phyloP scores from a whole-genome alignment of 2,113 vertebrate genomes.

The Apaloderma vittatum region DNA sequence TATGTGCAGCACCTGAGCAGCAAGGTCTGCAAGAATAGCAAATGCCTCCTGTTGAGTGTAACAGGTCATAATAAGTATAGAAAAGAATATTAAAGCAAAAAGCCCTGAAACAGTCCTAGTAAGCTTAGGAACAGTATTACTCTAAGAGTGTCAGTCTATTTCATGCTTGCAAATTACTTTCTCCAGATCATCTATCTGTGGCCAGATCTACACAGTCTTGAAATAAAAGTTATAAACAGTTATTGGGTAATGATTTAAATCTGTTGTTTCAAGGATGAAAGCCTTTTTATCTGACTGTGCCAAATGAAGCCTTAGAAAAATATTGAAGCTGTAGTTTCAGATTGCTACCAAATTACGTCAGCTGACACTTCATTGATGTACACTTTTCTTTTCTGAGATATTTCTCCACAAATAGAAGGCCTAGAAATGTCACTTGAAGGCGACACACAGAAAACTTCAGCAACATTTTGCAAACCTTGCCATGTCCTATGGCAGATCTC shows the following conservation, averaged over 20 bases:
- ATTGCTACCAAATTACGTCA: background rate
- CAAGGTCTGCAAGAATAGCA: background rate
- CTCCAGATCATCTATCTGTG: background rate
- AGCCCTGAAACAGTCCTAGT: background rate
- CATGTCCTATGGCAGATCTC: background rate
- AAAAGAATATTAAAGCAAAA: background rate
- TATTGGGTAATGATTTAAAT: background rate
- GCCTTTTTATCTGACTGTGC: background rate
- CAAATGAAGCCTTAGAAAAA: background rate
- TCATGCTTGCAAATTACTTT: background rate
- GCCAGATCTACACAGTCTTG: background rate
- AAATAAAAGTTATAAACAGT: background rate
- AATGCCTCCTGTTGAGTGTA: background rate
- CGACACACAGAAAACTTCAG: background rate
- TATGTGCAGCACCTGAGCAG: background rate
- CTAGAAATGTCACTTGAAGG: background rate
- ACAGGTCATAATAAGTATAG: background rate
- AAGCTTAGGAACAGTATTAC: background rate
- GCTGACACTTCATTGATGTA: background rate
- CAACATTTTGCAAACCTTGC: background rate
- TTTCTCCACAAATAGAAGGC: background rate
- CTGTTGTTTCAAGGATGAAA: background rate
- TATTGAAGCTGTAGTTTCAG: background rate
- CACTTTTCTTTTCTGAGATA: background rate
- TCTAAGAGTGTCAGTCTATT: background rate